Evolutionary conservation across 2,888 invertebrate genomes (phyloP), one percentile per base, ranked within the genome.

Genomic region (Scaptomyza polygonia): DNA sequence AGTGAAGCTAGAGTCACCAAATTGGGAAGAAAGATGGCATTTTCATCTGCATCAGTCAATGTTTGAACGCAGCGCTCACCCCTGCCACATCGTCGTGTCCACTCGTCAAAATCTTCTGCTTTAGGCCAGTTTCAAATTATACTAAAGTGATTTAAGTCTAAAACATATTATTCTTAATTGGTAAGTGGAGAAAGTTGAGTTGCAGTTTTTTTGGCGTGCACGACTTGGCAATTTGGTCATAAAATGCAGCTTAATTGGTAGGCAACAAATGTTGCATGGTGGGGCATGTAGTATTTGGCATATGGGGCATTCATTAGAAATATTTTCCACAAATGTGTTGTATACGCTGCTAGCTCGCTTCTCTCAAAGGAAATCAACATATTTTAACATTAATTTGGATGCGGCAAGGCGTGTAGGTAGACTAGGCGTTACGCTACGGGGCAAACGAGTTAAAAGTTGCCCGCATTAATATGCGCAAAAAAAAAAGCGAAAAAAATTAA

Each of bases 281-380:
- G 62, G 6, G 27, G 27, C 32, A 9, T 42, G 44, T 3, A 18
- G 49, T 29, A 29, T 56, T 34, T 32, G 53, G 40, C 59, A 49
- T 67, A 63, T 67, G 63, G 54, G 61, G 58, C 63, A 68, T 71
- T 79, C 69, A 67, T 77, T 77, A 72, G 78, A 74, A 74, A 54
- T 49, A 39, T 48, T 65, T 49, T 14, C 29, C 58, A 16, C 39
- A 52, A 68, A 73, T 57, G 67, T 44, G 56, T 51, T 45, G 59
- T 61, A 56, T 61, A 56, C 59, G 53, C 72, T 49, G 59, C 43
- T 36, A 55, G 49, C 44, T 34, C 11, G 59, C 30, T 43, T 40
- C 66, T 67, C 79, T 79, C 77, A 75, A 82, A 85, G 77, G 75
- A 75, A 85, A 82, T 82, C 82, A 79, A 75, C 79, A 82, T 85